phyloP scores from a whole-genome alignment of 2,113 vertebrate genomes.

The Gallinago paraguaiae region DNA sequence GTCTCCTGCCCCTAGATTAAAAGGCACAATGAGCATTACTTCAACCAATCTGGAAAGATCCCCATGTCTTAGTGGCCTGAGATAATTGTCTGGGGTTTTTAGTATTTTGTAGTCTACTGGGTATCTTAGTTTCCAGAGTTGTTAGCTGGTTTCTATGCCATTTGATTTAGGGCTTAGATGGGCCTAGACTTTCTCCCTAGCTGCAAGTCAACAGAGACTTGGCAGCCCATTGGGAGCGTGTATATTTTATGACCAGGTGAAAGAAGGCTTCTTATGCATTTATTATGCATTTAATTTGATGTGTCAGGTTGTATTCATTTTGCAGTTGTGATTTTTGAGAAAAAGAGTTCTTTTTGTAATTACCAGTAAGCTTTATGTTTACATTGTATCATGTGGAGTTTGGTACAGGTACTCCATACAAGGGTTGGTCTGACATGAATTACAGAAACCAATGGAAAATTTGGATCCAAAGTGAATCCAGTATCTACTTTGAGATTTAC shows the following conservation, averaged over 20 bases:
- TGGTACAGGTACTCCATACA: background rate
- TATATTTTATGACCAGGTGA: background rate
- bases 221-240: background rate
- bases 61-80: background rate
- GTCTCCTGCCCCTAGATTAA: background rate
- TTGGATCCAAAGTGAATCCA: background rate
- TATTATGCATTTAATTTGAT: background rate
- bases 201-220: background rate
- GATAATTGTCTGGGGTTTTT: background rate
- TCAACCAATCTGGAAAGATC: background rate
- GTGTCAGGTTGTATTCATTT: background rate
- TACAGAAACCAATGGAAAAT: background rate
- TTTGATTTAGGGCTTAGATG: accelerated
- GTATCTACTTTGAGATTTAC: background rate
- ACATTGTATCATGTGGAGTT: background rate
- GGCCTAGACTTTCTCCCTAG: background rate
- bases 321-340: background rate
- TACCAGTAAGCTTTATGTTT: background rate
- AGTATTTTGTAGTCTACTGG: background rate
- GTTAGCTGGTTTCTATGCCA: background rate
- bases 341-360: background rate
- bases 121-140: background rate
- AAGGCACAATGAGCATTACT: background rate
- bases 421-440: background rate
- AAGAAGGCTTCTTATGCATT: background rate